Conservation (phyloP, 2,888 invertebrate species). For the Dusona sp. region DNA sequence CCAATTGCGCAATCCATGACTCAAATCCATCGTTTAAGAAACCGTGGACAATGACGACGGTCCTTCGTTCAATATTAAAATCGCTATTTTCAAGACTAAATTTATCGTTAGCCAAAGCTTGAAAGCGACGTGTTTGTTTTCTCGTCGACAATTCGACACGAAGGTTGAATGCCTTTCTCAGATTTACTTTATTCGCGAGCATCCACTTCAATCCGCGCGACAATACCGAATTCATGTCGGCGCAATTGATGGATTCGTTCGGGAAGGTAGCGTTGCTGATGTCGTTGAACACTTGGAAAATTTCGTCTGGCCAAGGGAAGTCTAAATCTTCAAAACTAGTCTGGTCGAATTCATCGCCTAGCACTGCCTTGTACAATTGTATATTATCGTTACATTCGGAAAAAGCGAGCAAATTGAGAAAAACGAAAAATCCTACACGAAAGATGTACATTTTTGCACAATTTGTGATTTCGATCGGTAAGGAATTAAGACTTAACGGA, state of each 20-base stretch:
- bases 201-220: conserved; percentile 82
- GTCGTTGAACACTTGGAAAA: not conserved
- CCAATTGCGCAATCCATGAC: conserved; percentile 87
- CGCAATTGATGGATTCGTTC: conserved; percentile 84
- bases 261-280: not conserved
- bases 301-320: conserved; percentile 41
- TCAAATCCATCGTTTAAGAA: conserved; percentile 87
- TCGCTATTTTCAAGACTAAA: conserved; percentile 87
- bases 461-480: not conserved
- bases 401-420: conserved; percentile 13
- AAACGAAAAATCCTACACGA: conserved; percentile 10
- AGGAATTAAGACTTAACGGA: not conserved
- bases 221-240: conserved; percentile 85
- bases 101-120: conserved; percentile 84
- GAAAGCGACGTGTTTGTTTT: conserved; percentile 82
- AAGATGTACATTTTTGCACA: not conserved
- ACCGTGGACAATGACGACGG: conserved; percentile 88
- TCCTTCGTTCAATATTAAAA: conserved; percentile 85
- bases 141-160: conserved; percentile 86
- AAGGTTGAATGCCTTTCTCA: conserved; percentile 85
- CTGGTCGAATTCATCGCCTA: not conserved
- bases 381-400: not conserved
- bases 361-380: not conserved
- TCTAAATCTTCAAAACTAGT: conserved; percentile 11
- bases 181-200: conserved; percentile 85